Conservation (phyloP, 1,140 invertebrate species). For the Coenobita brevimanus region DNA sequence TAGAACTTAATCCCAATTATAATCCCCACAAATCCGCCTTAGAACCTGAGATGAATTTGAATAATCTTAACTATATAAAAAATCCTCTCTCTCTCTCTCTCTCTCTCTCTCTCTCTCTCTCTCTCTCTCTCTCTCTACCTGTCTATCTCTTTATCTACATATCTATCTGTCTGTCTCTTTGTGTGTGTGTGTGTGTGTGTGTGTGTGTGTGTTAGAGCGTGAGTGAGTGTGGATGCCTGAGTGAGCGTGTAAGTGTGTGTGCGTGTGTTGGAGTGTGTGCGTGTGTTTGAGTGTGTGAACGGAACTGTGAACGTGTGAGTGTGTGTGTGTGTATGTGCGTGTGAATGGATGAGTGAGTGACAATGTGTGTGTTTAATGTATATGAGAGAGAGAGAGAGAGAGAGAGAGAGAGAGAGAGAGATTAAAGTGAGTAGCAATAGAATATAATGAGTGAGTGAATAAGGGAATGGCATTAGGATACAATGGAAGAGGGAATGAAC, state of each 20-base stretch:
- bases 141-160: too few species aligned
- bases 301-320: background rate
- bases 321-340: conserved; percentile 24
- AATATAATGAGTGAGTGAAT: too few species aligned
- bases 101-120: conserved; percentile 7
- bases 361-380: background rate
- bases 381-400: background rate
- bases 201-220: background rate
- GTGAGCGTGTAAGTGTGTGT: background rate
- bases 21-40: too few species aligned
- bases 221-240: background rate
- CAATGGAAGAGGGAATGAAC: background rate
- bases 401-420: background rate
- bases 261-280: background rate
- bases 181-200: too few species aligned
- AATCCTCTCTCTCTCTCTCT: background rate
- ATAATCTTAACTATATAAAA: too few species aligned
- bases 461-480: too few species aligned
- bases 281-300: background rate
- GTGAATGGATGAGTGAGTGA: background rate
- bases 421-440: too few species aligned
- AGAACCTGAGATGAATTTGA: too few species aligned
- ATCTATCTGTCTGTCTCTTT: too few species aligned
- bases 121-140: background rate
- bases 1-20: too few species aligned